Evolutionary conservation across 2,888 invertebrate species (phyloP).

Genomic region (Drosophila greeni): DNA sequence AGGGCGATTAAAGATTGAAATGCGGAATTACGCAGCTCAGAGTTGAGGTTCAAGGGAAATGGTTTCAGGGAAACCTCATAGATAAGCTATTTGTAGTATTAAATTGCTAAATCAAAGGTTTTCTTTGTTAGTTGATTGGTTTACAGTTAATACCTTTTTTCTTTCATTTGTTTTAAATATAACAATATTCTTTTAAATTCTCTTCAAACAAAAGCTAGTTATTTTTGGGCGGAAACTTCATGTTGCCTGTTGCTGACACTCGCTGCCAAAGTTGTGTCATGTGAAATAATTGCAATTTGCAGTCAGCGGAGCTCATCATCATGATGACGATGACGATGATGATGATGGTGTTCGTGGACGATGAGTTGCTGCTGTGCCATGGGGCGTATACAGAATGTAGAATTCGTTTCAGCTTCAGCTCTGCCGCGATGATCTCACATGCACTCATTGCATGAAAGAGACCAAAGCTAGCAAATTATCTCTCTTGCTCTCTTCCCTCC

Average conservation of each 20-base stretch:
- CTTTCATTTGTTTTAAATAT: too few relatives aligned
- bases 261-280: constrained; percentile 59
- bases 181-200: not conserved
- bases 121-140: too few relatives aligned
- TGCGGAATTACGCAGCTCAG: not conserved
- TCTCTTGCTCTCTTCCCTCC: constrained; percentile 42
- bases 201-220: not conserved
- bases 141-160: too few relatives aligned
- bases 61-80: not conserved
- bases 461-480: constrained; percentile 52
- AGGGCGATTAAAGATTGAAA: constrained; percentile 1
- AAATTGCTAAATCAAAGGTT: too few relatives aligned
- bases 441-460: constrained; percentile 65
- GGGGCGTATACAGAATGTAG: constrained; percentile 67
- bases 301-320: constrained; percentile 45
- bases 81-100: not conserved
- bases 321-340: constrained; percentile 29
- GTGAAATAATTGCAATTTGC: constrained; percentile 72
- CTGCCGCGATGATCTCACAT: constrained; percentile 66
- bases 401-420: constrained; percentile 45
- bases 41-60: not conserved
- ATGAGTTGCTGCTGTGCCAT: constrained; percentile 50
- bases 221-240: constrained; percentile 40
- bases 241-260: constrained; percentile 13
- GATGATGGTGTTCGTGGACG: constrained; percentile 27